Conservation (phyloP, 2,113 vertebrate genomes). For the Trichomycterus rosablanca region DNA sequence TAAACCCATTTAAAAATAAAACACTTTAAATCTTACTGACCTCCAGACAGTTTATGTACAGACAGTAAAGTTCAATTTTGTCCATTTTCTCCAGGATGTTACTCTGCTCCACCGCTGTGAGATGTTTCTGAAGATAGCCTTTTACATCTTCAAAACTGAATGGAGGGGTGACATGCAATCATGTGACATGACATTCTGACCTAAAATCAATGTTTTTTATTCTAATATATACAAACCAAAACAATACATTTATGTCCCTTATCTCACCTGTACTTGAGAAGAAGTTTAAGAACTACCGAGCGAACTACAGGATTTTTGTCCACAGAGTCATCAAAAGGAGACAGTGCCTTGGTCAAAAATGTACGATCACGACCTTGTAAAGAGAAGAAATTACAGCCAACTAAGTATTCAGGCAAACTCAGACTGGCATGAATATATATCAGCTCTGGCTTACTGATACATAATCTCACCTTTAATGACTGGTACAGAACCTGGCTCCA, state of each 20-base stretch:
- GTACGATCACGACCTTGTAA: constrained; percentile 7
- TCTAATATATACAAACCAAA: not conserved
- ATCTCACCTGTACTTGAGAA: constrained; percentile 88
- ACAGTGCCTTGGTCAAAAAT: constrained; percentile 77
- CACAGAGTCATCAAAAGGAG: constrained; percentile 84
- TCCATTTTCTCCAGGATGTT: constrained; percentile 68
- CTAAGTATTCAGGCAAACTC: not conserved
- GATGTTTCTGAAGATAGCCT: constrained; percentile 73
- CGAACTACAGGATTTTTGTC: constrained; percentile 88
- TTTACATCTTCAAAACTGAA: constrained; percentile 81
- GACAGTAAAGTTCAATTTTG: constrained; percentile 79
- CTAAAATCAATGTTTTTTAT: too few species aligned
- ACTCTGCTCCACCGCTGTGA: constrained; percentile 69
- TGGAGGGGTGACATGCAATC: not conserved
- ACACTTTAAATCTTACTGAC: too few species aligned
- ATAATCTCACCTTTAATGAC: constrained; percentile 46
- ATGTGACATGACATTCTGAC: not conserved
- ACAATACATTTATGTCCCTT: too few species aligned
- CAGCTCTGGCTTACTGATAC: not conserved
- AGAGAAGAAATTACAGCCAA: not conserved
- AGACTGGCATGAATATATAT: not conserved
- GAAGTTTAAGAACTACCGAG: constrained; percentile 86
- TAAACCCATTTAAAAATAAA: too few species aligned
- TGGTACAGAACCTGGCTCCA: constrained; percentile 47
- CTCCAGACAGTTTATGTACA: constrained; percentile 89